Conservation (phyloP, 1,140 invertebrate genomes). For the Arion vulgaris region DNA sequence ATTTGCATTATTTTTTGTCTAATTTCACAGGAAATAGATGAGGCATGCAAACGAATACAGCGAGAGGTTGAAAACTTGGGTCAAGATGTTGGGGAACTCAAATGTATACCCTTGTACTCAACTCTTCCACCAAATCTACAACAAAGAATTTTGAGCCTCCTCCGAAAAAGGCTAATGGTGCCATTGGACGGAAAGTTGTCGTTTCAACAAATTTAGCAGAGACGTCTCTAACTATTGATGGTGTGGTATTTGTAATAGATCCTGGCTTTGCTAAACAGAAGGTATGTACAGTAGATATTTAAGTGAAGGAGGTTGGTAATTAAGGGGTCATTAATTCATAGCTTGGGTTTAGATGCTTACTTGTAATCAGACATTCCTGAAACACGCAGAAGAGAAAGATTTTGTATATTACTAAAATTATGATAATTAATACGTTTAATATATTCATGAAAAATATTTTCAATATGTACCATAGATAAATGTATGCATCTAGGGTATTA, state of each 20-base stretch:
- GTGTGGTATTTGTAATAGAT: slow-evolving; percentile 99
- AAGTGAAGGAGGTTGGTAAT: slow-evolving; percentile 29
- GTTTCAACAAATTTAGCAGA: slow-evolving; percentile 99
- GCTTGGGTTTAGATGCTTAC: too few species aligned
- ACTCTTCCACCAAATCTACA: slow-evolving; percentile 98
- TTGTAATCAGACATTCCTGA: too few species aligned
- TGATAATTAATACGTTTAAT: too few species aligned
- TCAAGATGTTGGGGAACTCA: slow-evolving; percentile 95
- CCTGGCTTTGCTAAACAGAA: slow-evolving; percentile 99
- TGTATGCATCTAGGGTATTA: too few species aligned
- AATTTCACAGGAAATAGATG: slow-evolving; percentile 95
- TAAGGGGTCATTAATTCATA: too few species aligned
- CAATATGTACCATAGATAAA: too few species aligned
- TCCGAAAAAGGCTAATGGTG: slow-evolving; percentile 89
- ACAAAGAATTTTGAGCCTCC: slow-evolving; percentile 98
- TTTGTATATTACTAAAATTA: too few species aligned
- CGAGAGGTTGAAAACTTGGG: slow-evolving; percentile 97
- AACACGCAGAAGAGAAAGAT: too few species aligned
- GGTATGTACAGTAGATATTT: slow-evolving; percentile 75
- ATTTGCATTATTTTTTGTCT: background rate
- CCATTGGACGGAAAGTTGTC: slow-evolving; percentile 94
- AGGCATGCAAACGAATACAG: slow-evolving; percentile 98
- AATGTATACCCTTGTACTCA: slow-evolving; percentile 98
- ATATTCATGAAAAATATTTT: too few species aligned
- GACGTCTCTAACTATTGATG: slow-evolving; percentile 99